Evolutionary conservation across 53 echinoderm and acorn worm species (phyloP).

Genomic region (Temnopleurus reevesii): DNA sequence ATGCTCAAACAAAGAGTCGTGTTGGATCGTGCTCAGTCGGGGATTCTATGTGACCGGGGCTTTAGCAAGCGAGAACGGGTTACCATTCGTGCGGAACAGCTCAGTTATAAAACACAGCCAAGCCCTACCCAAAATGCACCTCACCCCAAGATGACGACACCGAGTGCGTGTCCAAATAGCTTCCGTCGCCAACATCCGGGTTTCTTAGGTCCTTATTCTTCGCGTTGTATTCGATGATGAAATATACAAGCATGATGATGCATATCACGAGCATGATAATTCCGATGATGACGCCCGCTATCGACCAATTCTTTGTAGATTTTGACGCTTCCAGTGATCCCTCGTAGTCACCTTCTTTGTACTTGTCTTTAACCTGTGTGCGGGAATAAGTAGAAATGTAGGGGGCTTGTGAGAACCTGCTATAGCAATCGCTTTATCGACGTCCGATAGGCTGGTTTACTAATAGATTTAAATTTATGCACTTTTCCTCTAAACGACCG

Average conservation of each 20-base stretch:
- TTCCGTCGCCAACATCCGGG: slow-evolving; percentile 5
- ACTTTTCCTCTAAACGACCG: too few relatives aligned
- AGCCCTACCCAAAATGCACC: slow-evolving; percentile 24
- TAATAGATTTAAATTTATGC: too few relatives aligned
- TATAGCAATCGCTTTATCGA: too few relatives aligned
- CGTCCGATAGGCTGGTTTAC: too few relatives aligned
- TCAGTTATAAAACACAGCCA: too few relatives aligned
- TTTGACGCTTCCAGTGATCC: slow-evolving; percentile 44
- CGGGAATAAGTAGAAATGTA: neutral
- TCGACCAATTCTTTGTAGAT: slow-evolving; percentile 40
- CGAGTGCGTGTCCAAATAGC: slow-evolving; percentile 30
- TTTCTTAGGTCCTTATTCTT: neutral
- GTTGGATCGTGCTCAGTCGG: too few relatives aligned
- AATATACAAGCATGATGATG: slow-evolving; percentile 30
- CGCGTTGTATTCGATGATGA: slow-evolving; percentile 29
- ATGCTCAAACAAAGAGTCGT: too few relatives aligned
- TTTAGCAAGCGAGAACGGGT: too few relatives aligned
- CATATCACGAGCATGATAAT: slow-evolving; percentile 43
- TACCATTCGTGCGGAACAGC: too few relatives aligned
- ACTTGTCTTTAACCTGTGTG: slow-evolving; percentile 42
- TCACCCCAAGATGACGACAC: slow-evolving; percentile 43
- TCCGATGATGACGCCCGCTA: slow-evolving; percentile 53
- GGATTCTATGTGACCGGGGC: too few relatives aligned
- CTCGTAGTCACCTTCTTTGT: slow-evolving; percentile 43
- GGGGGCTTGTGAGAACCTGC: too few relatives aligned